Evolutionary conservation across 2,888 invertebrate species (phyloP).

Genomic region (Oligia latruncula): DNA sequence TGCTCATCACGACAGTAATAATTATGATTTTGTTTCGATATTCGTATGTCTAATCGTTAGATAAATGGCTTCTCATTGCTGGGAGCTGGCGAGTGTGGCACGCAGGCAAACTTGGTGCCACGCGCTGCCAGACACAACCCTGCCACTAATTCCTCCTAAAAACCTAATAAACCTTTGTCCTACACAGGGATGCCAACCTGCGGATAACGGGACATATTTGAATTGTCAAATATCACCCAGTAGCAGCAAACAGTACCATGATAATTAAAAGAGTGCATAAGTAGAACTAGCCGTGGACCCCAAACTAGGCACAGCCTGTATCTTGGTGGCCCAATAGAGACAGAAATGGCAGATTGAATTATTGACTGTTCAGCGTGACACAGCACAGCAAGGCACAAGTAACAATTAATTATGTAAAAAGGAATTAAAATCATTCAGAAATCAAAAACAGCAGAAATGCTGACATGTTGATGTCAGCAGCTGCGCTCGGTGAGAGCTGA

Average conservation of each 20-base stretch:
- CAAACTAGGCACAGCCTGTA: too few relatives aligned
- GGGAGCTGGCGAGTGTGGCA: slow-evolving; percentile 65
- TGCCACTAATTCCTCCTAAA: slow-evolving; percentile 58
- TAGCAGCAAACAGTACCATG: not conserved
- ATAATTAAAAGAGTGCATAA: too few relatives aligned
- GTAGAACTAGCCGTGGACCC: too few relatives aligned
- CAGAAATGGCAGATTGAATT: too few relatives aligned
- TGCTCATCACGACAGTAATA: slow-evolving; percentile 6
- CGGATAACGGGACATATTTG: not conserved
- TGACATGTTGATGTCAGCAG: not conserved
- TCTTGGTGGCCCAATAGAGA: too few relatives aligned
- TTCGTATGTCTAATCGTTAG: slow-evolving; percentile 45
- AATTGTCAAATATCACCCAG: not conserved
- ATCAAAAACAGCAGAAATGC: not conserved
- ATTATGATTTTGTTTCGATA: slow-evolving; percentile 33
- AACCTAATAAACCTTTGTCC: slow-evolving; percentile 59
- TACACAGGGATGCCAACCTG: slow-evolving; percentile 47
- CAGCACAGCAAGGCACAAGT: too few relatives aligned
- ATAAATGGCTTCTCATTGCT: slow-evolving; percentile 57
- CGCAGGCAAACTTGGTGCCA: slow-evolving; percentile 64
- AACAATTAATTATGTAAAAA: too few relatives aligned
- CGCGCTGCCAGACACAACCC: slow-evolving; percentile 62
- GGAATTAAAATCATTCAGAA: too few relatives aligned
- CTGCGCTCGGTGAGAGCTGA: not conserved
- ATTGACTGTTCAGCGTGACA: too few relatives aligned